A percentile compares a stretch with the other conserved stretches of the same genome.
These are phyloP conservation scores for Porites australiensis DNA, from an alignment of 64 coral and sea anemone species.

Conservation along the genomic window DNA sequence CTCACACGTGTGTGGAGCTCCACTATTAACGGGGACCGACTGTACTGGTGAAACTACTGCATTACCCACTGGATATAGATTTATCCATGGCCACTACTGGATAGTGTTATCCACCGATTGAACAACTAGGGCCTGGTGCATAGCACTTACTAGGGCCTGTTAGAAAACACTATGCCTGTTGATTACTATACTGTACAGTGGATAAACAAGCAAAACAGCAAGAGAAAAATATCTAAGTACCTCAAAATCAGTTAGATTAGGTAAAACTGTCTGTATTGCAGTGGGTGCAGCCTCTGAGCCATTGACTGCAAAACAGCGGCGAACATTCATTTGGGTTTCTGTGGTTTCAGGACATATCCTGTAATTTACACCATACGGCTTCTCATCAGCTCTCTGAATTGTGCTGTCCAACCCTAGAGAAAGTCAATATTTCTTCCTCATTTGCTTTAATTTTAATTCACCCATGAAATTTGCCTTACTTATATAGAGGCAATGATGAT, in stretches of 20 bases:
- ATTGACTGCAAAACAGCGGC: slow-evolving; percentile 70
- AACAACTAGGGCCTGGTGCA: too few species aligned
- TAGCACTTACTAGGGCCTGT: too few species aligned
- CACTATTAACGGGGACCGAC: too few species aligned
- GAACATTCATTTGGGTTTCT: slow-evolving; percentile 63
- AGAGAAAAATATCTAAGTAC: slow-evolving; percentile 13
- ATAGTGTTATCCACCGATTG: too few species aligned
- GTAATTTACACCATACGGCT: slow-evolving; percentile 71
- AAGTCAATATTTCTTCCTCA: not conserved
- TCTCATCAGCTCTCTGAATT: slow-evolving; percentile 63
- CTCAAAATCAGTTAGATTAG: slow-evolving; percentile 77
- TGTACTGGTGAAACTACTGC: too few species aligned
- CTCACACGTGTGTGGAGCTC: too few species aligned
- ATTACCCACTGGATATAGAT: not conserved
- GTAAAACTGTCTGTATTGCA: slow-evolving; percentile 75
- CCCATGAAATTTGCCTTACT: too few species aligned
- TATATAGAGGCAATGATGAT: too few species aligned
- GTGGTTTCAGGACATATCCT: slow-evolving; percentile 93
- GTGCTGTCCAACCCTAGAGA: slow-evolving; percentile 75
- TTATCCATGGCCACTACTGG: too few species aligned
- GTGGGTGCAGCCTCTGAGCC: slow-evolving; percentile 49
- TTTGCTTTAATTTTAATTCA: too few species aligned
- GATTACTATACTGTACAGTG: not conserved
- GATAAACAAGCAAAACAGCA: not conserved
- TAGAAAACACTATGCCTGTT: too few species aligned